Evolutionary conservation across 2,888 invertebrate species (phyloP), one percentile per base, ranked within the genome.

Genomic region (Leucophora obtusa): DNA sequence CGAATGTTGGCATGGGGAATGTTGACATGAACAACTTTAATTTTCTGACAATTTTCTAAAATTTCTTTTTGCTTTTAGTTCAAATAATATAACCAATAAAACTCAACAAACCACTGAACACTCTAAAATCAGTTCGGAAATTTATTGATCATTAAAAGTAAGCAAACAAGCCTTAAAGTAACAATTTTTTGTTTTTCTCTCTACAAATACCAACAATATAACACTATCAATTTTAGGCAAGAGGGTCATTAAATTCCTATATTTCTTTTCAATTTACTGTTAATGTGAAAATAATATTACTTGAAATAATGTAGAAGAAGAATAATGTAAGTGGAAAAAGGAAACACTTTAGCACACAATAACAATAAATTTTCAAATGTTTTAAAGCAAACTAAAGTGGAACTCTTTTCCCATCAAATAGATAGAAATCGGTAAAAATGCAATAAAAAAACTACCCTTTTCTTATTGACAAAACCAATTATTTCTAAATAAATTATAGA

Each of bases 231-330:
- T 43, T 47, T 47, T 0, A n/a, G n/a, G 7, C 15, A 69, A 51
- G n/a, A 35, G 59, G 60, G 73, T 70, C 80, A 76, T 80, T 76
- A 80, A 80, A 76, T 69, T 76, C 28, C 65, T 43, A 80, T 80
- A 73, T 73, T 63, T 76, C 69, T 65, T 80, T 60, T 59, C 35
- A 63, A 63, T 60, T 71, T 80, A 69, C 65, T 65, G 47, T 81
- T 81, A 77, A 77, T 81, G 73, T 70, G 60, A 81, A 81, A 77
- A 66, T 70, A 81, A 73, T 81, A 81, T 51, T 56, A 77, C 35
- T 66, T 66, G 1, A 54, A 71, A 66, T 71, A 35, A 14, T 33
- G 18, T 24, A 18, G 58, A n/a, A 53, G 38, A 58, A 51, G 11
- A 24, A 53, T n/a, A n/a, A n/a, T n/a, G n/a, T n/a, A n/a, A 10